These are phyloP conservation scores for Tinea semifulvella DNA, from an alignment of 2,888 invertebrate species.

Conservation along the genomic window DNA sequence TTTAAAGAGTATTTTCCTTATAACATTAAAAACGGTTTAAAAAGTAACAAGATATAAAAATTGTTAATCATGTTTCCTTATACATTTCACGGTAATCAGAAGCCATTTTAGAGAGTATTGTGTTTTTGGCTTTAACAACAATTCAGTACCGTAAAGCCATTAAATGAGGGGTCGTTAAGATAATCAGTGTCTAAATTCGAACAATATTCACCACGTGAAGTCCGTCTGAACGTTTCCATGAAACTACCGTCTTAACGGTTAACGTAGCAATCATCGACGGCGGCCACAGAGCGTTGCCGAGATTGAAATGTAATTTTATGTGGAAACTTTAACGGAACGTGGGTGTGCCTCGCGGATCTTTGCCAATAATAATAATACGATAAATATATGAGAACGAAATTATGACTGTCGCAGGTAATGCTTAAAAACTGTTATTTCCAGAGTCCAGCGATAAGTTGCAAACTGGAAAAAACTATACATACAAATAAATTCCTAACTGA, in stretches of 20 bases:
- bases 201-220: conserved; percentile 28
- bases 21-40: too few species aligned
- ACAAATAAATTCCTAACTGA: too few species aligned
- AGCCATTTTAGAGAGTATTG: conserved; percentile 1
- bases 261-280: conserved; percentile 30
- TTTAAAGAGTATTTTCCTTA: conserved; percentile 33
- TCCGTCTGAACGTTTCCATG: conserved; percentile 30
- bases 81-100: background rate
- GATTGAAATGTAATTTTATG: conserved; percentile 49
- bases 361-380: conserved; percentile 11
- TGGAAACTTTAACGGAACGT: conserved; percentile 26
- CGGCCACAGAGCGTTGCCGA: conserved; percentile 23
- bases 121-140: conserved; percentile 1
- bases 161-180: conserved; percentile 22
- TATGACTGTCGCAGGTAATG: background rate
- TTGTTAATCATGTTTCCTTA: too few species aligned
- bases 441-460: too few species aligned
- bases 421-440: too few species aligned
- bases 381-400: conserved; percentile 7
- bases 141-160: conserved; percentile 10
- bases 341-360: conserved; percentile 12
- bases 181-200: conserved; percentile 33
- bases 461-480: too few species aligned
- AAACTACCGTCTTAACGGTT: conserved; percentile 40
- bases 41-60: too few species aligned